phyloP scores from a whole-genome alignment of 2,113 vertebrate species.

The Leucoraja erinaceus region DNA sequence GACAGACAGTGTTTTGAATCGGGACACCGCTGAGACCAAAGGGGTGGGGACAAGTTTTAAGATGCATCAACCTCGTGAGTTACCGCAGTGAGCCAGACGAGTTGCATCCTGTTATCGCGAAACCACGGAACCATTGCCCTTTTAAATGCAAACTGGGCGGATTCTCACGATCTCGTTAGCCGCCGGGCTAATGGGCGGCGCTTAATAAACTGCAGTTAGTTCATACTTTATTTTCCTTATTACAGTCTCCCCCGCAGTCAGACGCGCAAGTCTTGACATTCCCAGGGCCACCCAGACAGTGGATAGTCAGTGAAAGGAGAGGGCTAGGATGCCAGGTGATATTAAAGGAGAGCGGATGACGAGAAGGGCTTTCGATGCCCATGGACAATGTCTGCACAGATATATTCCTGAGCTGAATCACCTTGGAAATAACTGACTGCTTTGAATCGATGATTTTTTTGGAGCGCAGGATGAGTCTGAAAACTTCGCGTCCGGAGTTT shows the following conservation, averaged over 20 bases:
- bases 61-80: background rate
- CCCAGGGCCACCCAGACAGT: background rate
- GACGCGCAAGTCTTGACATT: background rate
- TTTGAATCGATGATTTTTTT: background rate
- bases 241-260: background rate
- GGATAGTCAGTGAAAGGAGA: background rate
- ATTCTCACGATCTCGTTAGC: background rate
- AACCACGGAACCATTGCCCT: background rate
- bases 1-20: too few species aligned
- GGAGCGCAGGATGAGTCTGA: background rate
- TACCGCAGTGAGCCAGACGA: background rate
- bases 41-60: background rate
- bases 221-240: background rate
- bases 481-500: background rate
- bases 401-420: background rate
- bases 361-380: background rate
- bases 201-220: background rate
- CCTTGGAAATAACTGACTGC: background rate
- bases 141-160: constrained; percentile 29
- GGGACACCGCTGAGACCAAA: too few species aligned
- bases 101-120: background rate
- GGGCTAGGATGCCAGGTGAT: background rate
- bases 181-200: constrained; percentile 2
- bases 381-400: background rate
- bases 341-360: background rate